Conservation (phyloP, 1,140 invertebrate species). For the Euglossa dilemma region DNA sequence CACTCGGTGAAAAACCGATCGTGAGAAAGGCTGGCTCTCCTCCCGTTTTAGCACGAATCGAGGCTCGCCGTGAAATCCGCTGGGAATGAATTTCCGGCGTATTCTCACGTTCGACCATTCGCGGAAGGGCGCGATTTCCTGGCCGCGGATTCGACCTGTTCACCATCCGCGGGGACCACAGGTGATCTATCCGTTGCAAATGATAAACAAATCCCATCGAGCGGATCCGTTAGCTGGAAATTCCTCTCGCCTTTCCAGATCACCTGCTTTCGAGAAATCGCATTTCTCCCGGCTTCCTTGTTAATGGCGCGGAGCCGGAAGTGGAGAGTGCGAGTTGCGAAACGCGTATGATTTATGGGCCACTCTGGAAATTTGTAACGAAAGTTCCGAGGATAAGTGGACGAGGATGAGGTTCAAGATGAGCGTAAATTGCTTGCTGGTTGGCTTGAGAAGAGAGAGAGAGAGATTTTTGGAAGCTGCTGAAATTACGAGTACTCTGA, state of each 20-base stretch:
- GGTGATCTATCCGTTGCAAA: not conserved
- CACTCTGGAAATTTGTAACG: not conserved
- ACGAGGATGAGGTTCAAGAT: too few species aligned
- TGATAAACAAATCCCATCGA: conserved; percentile 17
- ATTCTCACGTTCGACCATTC: conserved; percentile 59
- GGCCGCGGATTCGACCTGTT: conserved; percentile 40
- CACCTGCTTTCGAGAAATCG: not conserved
- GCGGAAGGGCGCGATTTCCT: conserved; percentile 45
- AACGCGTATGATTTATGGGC: not conserved
- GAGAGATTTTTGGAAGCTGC: too few species aligned
- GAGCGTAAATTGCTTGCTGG: too few species aligned
- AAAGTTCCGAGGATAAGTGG: too few species aligned
- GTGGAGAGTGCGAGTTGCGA: not conserved
- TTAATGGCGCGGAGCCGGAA: not conserved
- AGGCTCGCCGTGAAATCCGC: conserved; percentile 26
- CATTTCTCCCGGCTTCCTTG: not conserved
- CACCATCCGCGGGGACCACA: too few species aligned
- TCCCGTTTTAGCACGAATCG: conserved; percentile 33
- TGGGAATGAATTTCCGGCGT: conserved; percentile 61
- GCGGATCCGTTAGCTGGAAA: not conserved
- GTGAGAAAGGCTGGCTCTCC: conserved; percentile 39
- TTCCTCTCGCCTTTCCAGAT: not conserved
- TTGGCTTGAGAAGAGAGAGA: too few species aligned
- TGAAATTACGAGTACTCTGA: too few species aligned
- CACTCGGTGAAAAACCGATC: conserved; percentile 10